Evolutionary conservation across 2,113 vertebrate genomes (phyloP), one percentile per base, ranked within the genome.

Genomic region (Antigone vipio): DNA sequence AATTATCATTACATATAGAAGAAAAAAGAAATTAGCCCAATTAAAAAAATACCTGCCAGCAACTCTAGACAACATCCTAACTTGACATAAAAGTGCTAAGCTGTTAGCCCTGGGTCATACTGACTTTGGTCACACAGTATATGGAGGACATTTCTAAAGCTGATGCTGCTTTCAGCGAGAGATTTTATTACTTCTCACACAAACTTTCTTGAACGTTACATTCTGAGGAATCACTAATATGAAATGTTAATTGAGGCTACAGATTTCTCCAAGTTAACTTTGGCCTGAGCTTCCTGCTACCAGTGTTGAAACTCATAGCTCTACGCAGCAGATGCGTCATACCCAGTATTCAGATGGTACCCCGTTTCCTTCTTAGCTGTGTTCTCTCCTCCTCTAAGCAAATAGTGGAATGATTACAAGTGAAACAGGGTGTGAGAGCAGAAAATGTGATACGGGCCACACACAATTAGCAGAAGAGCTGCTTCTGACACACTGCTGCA

Each of bases 391-490:
- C 68, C 89, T 95, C 87, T 35, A n/a, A 71, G 72, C 68, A 95
- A 97, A 97, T 44, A 95, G 93, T 88, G 93, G 82, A 96, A 95
- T n/a, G 64, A 88, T 90, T 88, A 81, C 85, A 94, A 94, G 87
- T 52, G 75, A 94, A 95, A 93, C 82, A 85, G 88, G 52, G 89
- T 82, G 44, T 12, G 29, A 88, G 92, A 92, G 82, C 90, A 95
- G 75, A 76, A 85, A 85, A 94, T 56, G 79, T 24, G 75, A 75
- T 60, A 55, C 63, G 93, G 68, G 79, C 75, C 75, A 88, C 81
- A 88, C 50, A 90, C 81, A 91, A 62, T 85, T 67, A 94, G 55
- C 85, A 92, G 81, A 93, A n/a, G 59, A 92, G 94, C 78, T 72
- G 55, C 63, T 84, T 85, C 24, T 85, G 84, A 44, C 58, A 85